A percentile compares a stretch with the other conserved stretches of the same genome.
phyloP scores from a whole-genome alignment of 2,797 vertebrate species.

The Cynopterus sphinx region DNA sequence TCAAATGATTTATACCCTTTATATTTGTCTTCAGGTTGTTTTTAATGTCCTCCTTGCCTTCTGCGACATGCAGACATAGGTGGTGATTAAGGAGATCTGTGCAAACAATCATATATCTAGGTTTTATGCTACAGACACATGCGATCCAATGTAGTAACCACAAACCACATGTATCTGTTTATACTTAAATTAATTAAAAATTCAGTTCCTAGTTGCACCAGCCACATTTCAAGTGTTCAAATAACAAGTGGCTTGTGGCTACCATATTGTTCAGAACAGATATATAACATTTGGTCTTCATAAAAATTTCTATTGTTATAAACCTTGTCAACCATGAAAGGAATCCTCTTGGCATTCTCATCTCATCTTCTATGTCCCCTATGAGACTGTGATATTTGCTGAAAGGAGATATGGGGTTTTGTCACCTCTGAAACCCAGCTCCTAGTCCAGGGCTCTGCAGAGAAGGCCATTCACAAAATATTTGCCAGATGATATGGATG shows the following conservation, averaged over 20 bases:
- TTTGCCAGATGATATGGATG: background rate
- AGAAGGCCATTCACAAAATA: background rate
- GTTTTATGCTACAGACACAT: background rate
- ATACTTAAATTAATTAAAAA: background rate
- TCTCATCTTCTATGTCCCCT: background rate
- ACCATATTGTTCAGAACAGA: background rate
- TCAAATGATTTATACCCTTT: background rate
- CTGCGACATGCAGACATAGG: background rate
- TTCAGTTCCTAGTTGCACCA: background rate
- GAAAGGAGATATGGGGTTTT: background rate
- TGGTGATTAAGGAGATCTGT: background rate
- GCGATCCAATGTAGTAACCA: background rate
- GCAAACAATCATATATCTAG: background rate
- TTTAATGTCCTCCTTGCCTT: background rate
- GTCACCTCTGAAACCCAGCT: background rate
- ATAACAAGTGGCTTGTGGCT: background rate
- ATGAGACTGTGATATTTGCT: background rate
- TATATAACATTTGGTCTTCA: background rate
- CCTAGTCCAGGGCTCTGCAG: background rate
- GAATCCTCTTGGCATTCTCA: background rate
- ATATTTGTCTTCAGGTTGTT: background rate
- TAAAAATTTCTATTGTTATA: background rate
- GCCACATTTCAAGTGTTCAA: background rate
- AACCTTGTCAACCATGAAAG: background rate
- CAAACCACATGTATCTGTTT: background rate